Conservation (phyloP, 2,888 invertebrate genomes). For the Zaprionus bogoriensis region DNA sequence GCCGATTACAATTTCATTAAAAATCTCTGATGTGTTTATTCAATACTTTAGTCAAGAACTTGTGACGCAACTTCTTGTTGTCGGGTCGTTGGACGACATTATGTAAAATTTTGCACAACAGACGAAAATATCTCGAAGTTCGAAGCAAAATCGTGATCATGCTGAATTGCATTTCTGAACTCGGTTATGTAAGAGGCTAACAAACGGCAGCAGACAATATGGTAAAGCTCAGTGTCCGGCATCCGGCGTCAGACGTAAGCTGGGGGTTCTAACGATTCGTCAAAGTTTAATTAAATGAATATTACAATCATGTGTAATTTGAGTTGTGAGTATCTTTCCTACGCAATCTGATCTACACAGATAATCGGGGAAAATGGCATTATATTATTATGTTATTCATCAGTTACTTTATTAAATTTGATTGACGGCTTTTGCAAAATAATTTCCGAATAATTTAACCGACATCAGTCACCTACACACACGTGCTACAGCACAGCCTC, state of each 20-base stretch:
- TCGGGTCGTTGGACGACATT: conserved; percentile 32
- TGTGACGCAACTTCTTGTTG: conserved; percentile 18
- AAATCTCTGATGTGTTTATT: conserved; percentile 4
- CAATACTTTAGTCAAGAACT: conserved; percentile 21
- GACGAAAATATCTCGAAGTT: conserved; percentile 3
- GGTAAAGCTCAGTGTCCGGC: no score
- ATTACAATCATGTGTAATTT: background rate
- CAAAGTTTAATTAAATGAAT: background rate
- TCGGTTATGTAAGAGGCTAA: conserved; percentile 5
- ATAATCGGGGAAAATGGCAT: background rate
- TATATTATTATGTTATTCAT: background rate
- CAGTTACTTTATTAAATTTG: background rate
- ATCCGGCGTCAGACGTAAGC: background rate
- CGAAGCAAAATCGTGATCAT: conserved; percentile 12
- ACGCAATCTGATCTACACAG: background rate
- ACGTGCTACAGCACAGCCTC: background rate
- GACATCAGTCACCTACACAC: background rate
- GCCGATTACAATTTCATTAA: conserved; percentile 11
- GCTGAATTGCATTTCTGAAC: conserved; percentile 20
- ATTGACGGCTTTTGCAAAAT: background rate
- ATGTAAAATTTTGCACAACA: conserved; percentile 16
- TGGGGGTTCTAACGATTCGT: background rate
- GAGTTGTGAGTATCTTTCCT: background rate
- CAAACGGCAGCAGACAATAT: background rate
- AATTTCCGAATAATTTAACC: background rate